Conservation (phyloP, 2,113 vertebrate species). For the Myodes glareolus region DNA sequence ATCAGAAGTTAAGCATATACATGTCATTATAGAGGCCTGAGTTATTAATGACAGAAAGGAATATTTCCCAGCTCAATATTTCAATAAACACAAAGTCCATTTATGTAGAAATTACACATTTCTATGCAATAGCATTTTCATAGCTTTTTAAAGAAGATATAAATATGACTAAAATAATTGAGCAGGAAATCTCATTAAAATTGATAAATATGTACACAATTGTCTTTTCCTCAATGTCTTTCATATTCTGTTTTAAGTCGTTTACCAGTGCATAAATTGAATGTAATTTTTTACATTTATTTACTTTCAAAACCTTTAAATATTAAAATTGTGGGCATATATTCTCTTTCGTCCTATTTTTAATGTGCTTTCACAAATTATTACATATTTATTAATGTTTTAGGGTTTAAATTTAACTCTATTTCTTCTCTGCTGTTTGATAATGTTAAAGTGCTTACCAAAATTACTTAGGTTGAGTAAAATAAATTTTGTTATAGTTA, state of each 20-base stretch:
- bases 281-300: not conserved
- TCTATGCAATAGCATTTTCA: not conserved
- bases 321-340: not conserved
- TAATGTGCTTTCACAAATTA: not conserved
- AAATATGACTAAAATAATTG: not conserved
- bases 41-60: not conserved
- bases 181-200: not conserved
- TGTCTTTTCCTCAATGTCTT: not conserved
- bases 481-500: no score
- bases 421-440: not conserved
- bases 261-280: constrained; percentile 3
- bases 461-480: not conserved
- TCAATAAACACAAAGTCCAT: not conserved
- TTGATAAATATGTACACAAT: not conserved
- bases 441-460: not conserved
- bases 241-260: constrained; percentile 11
- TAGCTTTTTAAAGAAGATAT: not conserved
- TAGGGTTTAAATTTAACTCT: not conserved
- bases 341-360: not conserved
- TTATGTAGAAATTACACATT: not conserved
- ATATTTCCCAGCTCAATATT: not conserved
- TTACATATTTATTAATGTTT: not conserved
- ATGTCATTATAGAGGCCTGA: not conserved
- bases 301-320: not conserved
- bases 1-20: not conserved